A percentile compares a stretch with the other conserved stretches of the same genome.
These are phyloP conservation scores for Aselliscus stoliczkanus DNA, from an alignment of 2,797 vertebrate genomes.

Conservation along the genomic window DNA sequence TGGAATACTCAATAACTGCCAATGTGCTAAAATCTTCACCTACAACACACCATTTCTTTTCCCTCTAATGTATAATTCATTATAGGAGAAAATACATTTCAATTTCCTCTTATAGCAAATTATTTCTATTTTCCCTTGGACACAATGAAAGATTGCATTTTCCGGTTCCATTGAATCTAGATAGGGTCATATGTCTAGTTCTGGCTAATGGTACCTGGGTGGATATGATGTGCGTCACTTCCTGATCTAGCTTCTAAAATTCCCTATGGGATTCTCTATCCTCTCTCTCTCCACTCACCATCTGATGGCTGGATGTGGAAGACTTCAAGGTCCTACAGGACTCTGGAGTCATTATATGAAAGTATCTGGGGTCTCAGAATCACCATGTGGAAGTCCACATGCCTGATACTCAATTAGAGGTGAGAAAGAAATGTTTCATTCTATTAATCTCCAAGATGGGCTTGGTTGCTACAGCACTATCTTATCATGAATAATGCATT, in stretches of 20 bases:
- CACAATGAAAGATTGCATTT: neutral
- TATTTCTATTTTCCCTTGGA: neutral
- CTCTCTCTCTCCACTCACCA: neutral
- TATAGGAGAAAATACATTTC: neutral
- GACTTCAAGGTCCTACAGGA: neutral
- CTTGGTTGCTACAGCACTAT: neutral
- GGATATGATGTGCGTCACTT: neutral
- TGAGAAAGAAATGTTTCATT: neutral
- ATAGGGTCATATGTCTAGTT: neutral
- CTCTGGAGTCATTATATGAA: neutral
- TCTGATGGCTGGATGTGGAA: neutral
- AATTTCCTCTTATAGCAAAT: neutral
- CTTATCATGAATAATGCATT: neutral
- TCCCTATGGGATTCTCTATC: neutral
- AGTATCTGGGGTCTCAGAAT: neutral
- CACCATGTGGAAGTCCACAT: neutral
- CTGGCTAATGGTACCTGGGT: neutral
- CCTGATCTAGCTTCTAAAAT: neutral
- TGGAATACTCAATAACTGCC: neutral
- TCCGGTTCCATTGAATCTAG: neutral
- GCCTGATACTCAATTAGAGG: neutral
- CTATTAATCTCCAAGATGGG: neutral
- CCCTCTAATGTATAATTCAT: neutral
- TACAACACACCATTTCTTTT: neutral
- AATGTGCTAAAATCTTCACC: neutral